Evolutionary conservation across 2,113 vertebrate species (phyloP).

Genomic region (Semicossyphus pulcher): DNA sequence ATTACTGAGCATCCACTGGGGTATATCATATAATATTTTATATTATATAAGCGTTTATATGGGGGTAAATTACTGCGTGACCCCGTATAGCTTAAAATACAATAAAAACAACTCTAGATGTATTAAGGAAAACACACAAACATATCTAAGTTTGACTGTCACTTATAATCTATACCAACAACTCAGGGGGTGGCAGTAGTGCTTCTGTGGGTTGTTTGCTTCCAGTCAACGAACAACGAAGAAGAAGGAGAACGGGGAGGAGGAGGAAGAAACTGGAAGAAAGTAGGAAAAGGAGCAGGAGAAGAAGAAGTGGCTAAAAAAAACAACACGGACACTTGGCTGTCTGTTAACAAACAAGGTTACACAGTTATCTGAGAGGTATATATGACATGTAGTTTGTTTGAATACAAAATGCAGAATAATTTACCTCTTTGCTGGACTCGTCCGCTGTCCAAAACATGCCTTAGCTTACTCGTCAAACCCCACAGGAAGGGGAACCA

Average conservation of each 20-base stretch:
- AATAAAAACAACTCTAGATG: too few relatives aligned
- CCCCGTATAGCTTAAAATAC: too few relatives aligned
- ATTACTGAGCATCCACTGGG: too few relatives aligned
- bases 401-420: conserved; percentile 22
- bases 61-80: too few relatives aligned
- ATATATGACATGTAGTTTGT: conserved; percentile 42
- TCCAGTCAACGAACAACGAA: conserved; percentile 2
- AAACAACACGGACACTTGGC: conserved; percentile 67
- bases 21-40: too few relatives aligned
- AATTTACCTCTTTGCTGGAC: not conserved
- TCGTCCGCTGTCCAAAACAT: conserved; percentile 17
- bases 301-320: conserved; percentile 66
- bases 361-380: conserved; percentile 59
- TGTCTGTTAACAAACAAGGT: conserved; percentile 73
- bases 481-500: conserved; percentile 48
- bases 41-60: too few relatives aligned
- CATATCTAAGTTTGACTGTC: too few relatives aligned
- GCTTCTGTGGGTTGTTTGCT: not conserved
- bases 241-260: conserved; percentile 31
- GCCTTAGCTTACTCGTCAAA: conserved; percentile 13
- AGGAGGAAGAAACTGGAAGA: conserved; percentile 41
- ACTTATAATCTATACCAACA: not conserved
- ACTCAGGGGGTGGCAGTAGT: conserved; percentile 53
- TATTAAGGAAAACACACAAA: too few relatives aligned
- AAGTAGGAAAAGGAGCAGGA: conserved; percentile 39